Evolutionary conservation across 2,113 vertebrate genomes (phyloP).

Genomic region (Arvicanthis niloticus): DNA sequence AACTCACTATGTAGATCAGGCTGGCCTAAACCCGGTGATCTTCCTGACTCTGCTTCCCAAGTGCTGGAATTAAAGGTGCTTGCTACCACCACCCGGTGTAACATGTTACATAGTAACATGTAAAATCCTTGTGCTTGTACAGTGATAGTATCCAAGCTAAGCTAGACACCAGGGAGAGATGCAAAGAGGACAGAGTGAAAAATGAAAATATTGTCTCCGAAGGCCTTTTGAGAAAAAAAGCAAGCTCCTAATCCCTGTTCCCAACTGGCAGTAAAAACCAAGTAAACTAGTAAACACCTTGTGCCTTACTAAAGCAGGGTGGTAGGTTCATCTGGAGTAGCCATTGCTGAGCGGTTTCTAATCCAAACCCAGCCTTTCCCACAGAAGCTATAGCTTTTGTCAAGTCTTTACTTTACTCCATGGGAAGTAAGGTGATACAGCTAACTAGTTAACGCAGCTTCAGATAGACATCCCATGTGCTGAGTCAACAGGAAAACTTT

Average conservation of each 20-base stretch:
- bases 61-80: not conserved
- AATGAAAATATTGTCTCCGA: conserved; percentile 27
- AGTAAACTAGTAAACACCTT: conserved; percentile 70
- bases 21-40: not conserved
- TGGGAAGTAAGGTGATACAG: conserved; percentile 5
- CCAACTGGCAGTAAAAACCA: conserved; percentile 59
- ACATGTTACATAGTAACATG: not conserved
- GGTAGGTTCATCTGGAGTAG: conserved; percentile 60
- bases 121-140: not conserved
- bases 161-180: not conserved
- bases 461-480: conserved; percentile 53
- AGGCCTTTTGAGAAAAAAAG: conserved; percentile 38
- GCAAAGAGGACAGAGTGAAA: not conserved
- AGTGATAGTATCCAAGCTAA: not conserved
- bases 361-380: conserved; percentile 56
- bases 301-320: conserved; percentile 66
- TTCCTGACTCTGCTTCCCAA: not conserved
- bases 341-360: conserved; percentile 52
- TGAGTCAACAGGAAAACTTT: conserved; percentile 3
- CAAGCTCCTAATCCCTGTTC: conserved; percentile 49
- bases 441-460: not conserved
- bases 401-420: not conserved
- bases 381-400: conserved; percentile 26
- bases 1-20: not conserved
- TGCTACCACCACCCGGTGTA: too few species aligned